Conservation (phyloP, 2,113 vertebrate species). For the Passer montanus region DNA sequence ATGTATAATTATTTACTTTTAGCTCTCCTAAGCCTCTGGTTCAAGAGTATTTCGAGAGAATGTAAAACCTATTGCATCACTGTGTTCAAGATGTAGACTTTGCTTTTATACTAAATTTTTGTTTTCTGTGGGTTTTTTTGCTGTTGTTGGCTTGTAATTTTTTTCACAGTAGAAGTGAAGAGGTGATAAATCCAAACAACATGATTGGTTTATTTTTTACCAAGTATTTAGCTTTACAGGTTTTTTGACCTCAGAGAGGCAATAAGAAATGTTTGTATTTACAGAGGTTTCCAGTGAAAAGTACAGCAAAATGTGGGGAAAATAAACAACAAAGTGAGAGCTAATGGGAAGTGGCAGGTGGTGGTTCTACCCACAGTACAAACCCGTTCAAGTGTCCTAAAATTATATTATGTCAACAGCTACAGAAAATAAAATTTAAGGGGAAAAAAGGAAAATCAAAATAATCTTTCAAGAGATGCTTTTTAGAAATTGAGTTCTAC, state of each 20-base stretch:
- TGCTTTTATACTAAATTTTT: neutral
- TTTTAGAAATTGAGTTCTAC: neutral
- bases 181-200: neutral
- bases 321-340: neutral
- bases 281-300: neutral
- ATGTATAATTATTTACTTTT: neutral
- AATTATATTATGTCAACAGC: neutral
- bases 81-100: neutral
- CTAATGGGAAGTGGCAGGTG: neutral
- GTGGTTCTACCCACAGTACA: neutral
- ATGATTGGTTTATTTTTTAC: neutral
- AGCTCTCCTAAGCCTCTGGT: neutral
- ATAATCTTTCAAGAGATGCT: neutral
- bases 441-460: neutral
- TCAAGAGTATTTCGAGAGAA: neutral
- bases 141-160: no score
- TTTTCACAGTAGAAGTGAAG: neutral
- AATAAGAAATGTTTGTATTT: neutral
- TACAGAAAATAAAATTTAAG: neutral
- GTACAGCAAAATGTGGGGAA: neutral
- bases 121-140: neutral
- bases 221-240: neutral
- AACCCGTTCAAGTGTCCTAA: neutral
- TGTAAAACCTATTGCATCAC: neutral
- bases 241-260: neutral